Evolutionary conservation across 1,140 invertebrate species (phyloP).

Genomic region (Aphelinus atriplicis): DNA sequence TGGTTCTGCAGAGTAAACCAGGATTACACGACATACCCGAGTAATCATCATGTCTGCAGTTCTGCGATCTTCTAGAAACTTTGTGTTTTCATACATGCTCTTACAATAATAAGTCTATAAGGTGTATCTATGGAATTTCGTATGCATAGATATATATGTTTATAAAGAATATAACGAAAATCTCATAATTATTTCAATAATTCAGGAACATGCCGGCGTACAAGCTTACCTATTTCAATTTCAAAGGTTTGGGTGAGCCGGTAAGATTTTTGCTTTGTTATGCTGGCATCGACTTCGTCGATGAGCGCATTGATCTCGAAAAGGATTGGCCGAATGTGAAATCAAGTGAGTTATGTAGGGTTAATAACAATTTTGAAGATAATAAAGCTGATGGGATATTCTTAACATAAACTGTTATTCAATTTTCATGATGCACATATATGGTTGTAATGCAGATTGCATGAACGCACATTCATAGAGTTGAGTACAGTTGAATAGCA

Average conservation of each 20-base stretch:
- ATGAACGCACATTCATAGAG: neutral
- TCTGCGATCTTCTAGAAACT: no score
- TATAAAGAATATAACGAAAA: neutral
- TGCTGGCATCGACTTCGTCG: constrained; percentile 69
- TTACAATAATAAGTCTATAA: neutral
- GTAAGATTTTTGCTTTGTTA: constrained; percentile 69
- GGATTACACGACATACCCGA: no score
- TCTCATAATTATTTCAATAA: neutral
- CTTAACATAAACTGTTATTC: neutral
- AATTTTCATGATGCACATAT: neutral
- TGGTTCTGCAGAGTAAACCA: no score
- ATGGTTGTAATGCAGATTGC: neutral
- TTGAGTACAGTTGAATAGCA: neutral
- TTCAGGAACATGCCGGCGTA: constrained; percentile 56
- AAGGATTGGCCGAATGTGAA: constrained; percentile 59
- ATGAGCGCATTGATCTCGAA: constrained; percentile 60
- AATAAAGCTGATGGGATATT: neutral
- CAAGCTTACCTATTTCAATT: constrained; percentile 69
- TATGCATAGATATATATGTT: constrained; percentile 6
- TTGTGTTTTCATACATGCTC: neutral
- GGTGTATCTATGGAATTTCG: neutral
- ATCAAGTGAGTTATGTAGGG: constrained; percentile 49
- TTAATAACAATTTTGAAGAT: neutral
- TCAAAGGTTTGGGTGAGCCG: constrained; percentile 71
- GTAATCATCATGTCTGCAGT: no score